Percentiles rank a stretch among this genome's conserved stretches.
These are phyloP conservation scores for Macrosteles quadrilineatus DNA, from an alignment of 1,140 invertebrate species.

Conservation along the genomic window DNA sequence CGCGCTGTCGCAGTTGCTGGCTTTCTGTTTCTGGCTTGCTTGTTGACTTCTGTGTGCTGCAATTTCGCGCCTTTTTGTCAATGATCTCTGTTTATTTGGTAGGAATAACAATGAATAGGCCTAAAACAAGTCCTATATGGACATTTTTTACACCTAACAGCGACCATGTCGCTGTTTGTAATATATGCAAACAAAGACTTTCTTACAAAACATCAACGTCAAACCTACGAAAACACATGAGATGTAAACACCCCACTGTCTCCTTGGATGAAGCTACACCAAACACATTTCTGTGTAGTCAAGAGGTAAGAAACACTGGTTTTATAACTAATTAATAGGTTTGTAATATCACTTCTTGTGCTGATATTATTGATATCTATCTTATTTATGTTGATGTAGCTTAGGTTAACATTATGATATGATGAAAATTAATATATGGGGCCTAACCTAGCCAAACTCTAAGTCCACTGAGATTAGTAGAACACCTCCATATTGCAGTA, in stretches of 20 bases:
- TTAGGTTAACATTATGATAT: neutral
- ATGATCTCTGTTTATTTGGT: no score
- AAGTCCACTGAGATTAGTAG: no score
- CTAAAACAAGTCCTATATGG: neutral
- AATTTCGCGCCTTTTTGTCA: no score
- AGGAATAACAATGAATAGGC: no score
- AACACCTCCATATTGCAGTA: no score
- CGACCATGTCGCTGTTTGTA: neutral
- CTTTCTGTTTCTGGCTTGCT: no score
- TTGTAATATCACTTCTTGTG: no score
- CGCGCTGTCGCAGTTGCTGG: no score
- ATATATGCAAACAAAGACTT: slow-evolving; percentile 5
- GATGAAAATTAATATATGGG: neutral
- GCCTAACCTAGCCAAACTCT: no score
- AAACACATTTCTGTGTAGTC: neutral
- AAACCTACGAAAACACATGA: neutral
- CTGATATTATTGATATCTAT: neutral
- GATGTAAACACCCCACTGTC: neutral
- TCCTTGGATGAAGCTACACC: neutral
- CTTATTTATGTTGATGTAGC: neutral
- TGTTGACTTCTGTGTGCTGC: no score
- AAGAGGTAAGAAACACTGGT: neutral
- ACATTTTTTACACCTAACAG: neutral
- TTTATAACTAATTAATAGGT: no score
- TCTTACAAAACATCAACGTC: neutral